Conservation (phyloP, 2,797 vertebrate genomes). For the Novumbra hubbsi region DNA sequence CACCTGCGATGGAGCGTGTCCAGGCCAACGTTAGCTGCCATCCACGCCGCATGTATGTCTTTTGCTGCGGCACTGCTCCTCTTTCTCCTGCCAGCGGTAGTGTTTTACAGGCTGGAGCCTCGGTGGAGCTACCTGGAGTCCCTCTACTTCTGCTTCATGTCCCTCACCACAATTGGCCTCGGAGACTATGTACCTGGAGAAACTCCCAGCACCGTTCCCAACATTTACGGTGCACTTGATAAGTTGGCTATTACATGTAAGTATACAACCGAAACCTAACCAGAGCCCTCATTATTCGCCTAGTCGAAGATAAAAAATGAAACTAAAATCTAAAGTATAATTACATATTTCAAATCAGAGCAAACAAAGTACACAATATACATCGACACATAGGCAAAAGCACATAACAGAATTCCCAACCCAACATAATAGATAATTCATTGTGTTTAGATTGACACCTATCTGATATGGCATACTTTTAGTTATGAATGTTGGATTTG, state of each 20-base stretch:
- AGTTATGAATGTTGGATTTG: no score
- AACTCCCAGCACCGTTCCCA: conserved; percentile 70
- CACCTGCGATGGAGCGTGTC: conserved; percentile 86
- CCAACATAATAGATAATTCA: no score
- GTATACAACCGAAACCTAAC: conserved; percentile 44
- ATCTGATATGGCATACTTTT: no score
- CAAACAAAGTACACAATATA: no score
- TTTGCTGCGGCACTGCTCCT: conserved; percentile 72
- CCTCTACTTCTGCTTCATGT: conserved; percentile 98
- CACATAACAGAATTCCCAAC: no score
- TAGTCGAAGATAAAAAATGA: neutral
- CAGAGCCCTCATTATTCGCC: neutral
- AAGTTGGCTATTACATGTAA: conserved; percentile 92
- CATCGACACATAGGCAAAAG: no score
- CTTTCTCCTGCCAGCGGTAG: conserved; percentile 87
- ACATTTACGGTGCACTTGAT: conserved; percentile 86
- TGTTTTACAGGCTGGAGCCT: conserved; percentile 83
- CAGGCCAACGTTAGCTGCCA: conserved; percentile 74
- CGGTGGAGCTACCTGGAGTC: conserved; percentile 96
- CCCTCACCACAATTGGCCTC: conserved; percentile 95
- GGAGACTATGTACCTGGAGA: conserved; percentile 97
- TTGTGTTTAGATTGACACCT: no score
- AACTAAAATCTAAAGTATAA: no score
- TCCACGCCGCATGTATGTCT: conserved; percentile 79
- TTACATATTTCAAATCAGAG: no score